These are phyloP conservation scores for Drosophila sproati DNA, from an alignment of 1,140 invertebrate species.

Conservation along the genomic window DNA sequence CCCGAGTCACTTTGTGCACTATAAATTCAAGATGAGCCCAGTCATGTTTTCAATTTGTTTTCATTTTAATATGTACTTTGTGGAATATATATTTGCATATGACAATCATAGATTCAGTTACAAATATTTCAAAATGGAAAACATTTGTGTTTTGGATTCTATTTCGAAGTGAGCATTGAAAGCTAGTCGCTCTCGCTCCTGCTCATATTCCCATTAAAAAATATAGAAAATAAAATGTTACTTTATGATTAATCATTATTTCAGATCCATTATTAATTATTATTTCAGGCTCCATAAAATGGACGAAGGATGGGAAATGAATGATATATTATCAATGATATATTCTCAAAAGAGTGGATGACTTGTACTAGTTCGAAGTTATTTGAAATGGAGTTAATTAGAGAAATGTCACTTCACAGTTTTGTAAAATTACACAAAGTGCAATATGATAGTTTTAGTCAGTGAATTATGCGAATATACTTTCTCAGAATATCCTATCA, in stretches of 20 bases:
- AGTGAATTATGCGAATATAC: no score
- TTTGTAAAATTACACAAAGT: no score
- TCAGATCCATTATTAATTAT: no score
- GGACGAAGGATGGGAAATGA: no score
- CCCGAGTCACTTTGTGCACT: slow-evolving; percentile 26
- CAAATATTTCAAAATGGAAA: slow-evolving; percentile 58
- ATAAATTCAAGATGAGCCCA: slow-evolving; percentile 12
- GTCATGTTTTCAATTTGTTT: slow-evolving; percentile 35
- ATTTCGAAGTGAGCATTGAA: slow-evolving; percentile 18
- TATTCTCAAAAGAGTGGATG: not conserved
- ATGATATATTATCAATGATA: no score
- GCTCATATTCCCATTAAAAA: not conserved
- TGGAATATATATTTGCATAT: slow-evolving; percentile 61
- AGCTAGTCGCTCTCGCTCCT: not conserved
- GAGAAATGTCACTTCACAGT: no score
- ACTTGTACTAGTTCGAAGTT: not conserved
- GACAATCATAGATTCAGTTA: slow-evolving; percentile 65
- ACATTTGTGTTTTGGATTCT: slow-evolving; percentile 25
- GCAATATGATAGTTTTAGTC: no score
- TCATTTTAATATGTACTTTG: slow-evolving; percentile 37
- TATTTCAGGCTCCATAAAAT: slow-evolving; percentile 20
- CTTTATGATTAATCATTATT: slow-evolving; percentile 44
- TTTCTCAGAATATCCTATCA: no score
- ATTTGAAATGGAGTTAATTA: no score
- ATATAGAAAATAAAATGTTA: slow-evolving; percentile 18